These are phyloP conservation scores for Hirundo rustica DNA, from an alignment of 2,797 vertebrate genomes.

Conservation along the genomic window DNA sequence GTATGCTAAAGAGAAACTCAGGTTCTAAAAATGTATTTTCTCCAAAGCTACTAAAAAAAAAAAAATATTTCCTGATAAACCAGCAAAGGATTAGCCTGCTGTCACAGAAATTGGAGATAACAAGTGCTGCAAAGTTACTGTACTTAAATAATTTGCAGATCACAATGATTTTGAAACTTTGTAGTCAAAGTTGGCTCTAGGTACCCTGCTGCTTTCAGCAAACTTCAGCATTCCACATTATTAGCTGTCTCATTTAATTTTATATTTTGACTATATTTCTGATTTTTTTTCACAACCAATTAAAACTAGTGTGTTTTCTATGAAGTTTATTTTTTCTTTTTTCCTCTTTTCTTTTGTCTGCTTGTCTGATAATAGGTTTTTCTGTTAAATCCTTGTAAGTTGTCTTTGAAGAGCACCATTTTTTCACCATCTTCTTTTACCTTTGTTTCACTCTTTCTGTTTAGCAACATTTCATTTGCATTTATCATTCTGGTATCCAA, in stretches of 20 bases:
- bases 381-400: not conserved
- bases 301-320: not conserved
- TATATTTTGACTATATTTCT: not conserved
- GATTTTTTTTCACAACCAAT: not conserved
- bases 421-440: not conserved
- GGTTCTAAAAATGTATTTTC: not conserved
- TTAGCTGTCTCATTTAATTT: not conserved
- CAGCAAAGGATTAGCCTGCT: not conserved
- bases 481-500: not conserved
- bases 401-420: not conserved
- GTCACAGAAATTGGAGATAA: not conserved
- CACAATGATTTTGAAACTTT: not conserved
- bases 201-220: not conserved
- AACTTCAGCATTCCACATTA: not conserved
- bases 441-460: not conserved
- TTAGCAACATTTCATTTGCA: not conserved
- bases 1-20: not conserved
- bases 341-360: not conserved
- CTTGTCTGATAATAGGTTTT: not conserved
- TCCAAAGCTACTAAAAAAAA: not conserved
- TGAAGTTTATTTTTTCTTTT: accelerated
- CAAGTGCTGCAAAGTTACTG: not conserved
- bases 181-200: not conserved
- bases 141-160: not conserved
- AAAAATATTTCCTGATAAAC: not conserved